Percentiles rank a stretch among this genome's conserved stretches.
Conservation (phyloP, 2,888 invertebrate species). For the Anoplius nigerrimus region DNA sequence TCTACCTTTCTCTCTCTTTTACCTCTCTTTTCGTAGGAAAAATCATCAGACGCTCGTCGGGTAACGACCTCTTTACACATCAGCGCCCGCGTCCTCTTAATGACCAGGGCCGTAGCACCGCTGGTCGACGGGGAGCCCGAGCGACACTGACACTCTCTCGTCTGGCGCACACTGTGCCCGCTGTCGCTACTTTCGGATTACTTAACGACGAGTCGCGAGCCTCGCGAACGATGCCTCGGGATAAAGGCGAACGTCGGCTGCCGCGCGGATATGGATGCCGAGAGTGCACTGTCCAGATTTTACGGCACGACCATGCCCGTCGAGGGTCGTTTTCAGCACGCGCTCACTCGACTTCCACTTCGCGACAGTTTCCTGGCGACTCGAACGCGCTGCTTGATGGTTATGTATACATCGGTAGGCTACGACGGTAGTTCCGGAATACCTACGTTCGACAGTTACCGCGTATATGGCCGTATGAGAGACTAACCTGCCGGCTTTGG, state of each 20-base stretch:
- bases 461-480: too few relatives aligned
- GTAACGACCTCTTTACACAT: slow-evolving; percentile 12
- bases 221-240: neutral
- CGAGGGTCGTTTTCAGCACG: too few relatives aligned
- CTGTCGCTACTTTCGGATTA: neutral
- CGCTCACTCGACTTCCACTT: too few relatives aligned
- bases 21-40: neutral
- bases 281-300: too few relatives aligned
- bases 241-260: slow-evolving; percentile 17
- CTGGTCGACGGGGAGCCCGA: neutral
- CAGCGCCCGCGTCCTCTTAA: slow-evolving; percentile 8
- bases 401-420: too few relatives aligned
- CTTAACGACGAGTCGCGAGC: neutral
- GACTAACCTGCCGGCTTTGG: too few relatives aligned
- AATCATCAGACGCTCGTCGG: neutral
- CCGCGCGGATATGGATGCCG: too few relatives aligned
- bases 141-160: neutral
- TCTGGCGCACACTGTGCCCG: neutral
- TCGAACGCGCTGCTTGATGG: too few relatives aligned
- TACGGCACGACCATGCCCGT: too few relatives aligned
- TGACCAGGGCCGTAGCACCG: slow-evolving; percentile 6
- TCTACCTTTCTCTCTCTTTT: neutral
- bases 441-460: too few relatives aligned
- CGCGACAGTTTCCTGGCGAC: too few relatives aligned
- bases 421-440: too few relatives aligned